Evolutionary conservation across 2,888 invertebrate genomes (phyloP), one percentile per base, ranked within the genome.

Genomic region (Drosophila kuntzei): DNA sequence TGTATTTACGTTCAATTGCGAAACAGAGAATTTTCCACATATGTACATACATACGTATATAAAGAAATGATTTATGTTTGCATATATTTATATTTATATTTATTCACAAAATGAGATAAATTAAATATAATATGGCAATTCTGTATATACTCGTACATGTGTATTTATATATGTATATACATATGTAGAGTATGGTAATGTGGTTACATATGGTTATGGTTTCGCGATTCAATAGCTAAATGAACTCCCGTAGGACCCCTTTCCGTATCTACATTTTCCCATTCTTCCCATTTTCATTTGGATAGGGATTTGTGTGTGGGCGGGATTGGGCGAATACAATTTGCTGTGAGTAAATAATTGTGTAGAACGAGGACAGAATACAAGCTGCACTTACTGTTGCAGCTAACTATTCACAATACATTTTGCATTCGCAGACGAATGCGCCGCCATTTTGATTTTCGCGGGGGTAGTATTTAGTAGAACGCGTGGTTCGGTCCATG

Each of bases 391-490:
- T 47, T 32, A 32, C 32, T 32, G 32, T 29, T 32, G 20, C 29
- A 47, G 20, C 46, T 11, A 18, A 12, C 29, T 20, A 18, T 32
- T 32, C 18, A n/a, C 47, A 32, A 32, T 32, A 14, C 18, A 18
- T 47, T 47, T 32, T 47, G 29, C 3, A 47, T 47, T 47, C 18
- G 32, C 12, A 20, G 32, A 12, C 47, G n/a, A 18, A 14, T 47
- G 32, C 29, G 8, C 29, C 47, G 32, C 47, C 47, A 47, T 47
- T 32, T 47, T 47, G 47, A n/a, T 47, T 47, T 32, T 32, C 18
- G 47, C 32, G 32, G 20, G 29, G 16, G 29, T 32, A 18, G 5
- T 18, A 9, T 32, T n/a, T 18, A 7, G 29, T 22, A 43, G 8
- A 7, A 46, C 0, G 27, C 6, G 29, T 16, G 29, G 18, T 29